Percentiles rank a stretch among this genome's conserved stretches.
These are phyloP conservation scores for Drosophila yakuba DNA, from an alignment of 1,140 invertebrate genomes.

Conservation along the genomic window DNA sequence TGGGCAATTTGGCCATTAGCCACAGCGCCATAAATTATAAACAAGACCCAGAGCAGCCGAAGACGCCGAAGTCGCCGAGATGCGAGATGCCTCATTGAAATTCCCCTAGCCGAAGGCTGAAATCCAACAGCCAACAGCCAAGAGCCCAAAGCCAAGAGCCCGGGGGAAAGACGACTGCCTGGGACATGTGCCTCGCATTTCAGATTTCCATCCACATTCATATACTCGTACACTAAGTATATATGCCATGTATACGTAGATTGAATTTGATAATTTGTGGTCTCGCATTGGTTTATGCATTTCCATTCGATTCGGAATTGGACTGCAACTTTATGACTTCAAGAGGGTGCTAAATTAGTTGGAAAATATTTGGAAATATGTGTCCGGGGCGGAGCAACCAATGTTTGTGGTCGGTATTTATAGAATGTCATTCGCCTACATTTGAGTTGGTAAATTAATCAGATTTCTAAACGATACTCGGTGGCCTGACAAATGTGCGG, in stretches of 20 bases:
- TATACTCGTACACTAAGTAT: slow-evolving; percentile 8
- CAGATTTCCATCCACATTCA: slow-evolving; percentile 33
- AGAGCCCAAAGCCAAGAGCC: background rate
- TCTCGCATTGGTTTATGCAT: slow-evolving; percentile 54
- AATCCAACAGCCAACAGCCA: slow-evolving; percentile 22
- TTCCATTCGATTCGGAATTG: slow-evolving; percentile 46
- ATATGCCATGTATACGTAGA: slow-evolving; percentile 33
- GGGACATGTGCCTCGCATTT: slow-evolving; percentile 37
- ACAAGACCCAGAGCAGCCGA: slow-evolving; percentile 17
- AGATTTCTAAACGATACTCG: slow-evolving; percentile 13
- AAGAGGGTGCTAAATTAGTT: slow-evolving; percentile 62
- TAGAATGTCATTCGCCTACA: slow-evolving; percentile 17
- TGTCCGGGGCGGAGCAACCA: slow-evolving; percentile 3
- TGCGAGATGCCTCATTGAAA: slow-evolving; percentile 73
- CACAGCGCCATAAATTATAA: slow-evolving; percentile 76
- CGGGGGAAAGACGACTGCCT: slow-evolving; percentile 4
- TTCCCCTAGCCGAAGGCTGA: slow-evolving; percentile 54
- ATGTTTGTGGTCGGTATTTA: slow-evolving; percentile 26
- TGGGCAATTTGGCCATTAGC: slow-evolving; percentile 78
- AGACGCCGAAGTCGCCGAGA: slow-evolving; percentile 8
- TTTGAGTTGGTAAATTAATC: slow-evolving; percentile 31
- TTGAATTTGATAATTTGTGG: slow-evolving; percentile 70
- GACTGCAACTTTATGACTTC: slow-evolving; percentile 28
- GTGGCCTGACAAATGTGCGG: slow-evolving; percentile 19
- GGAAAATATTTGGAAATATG: slow-evolving; percentile 53